phyloP scores from a whole-genome alignment of 2,888 invertebrate genomes.

The Lathronympha strigana region DNA sequence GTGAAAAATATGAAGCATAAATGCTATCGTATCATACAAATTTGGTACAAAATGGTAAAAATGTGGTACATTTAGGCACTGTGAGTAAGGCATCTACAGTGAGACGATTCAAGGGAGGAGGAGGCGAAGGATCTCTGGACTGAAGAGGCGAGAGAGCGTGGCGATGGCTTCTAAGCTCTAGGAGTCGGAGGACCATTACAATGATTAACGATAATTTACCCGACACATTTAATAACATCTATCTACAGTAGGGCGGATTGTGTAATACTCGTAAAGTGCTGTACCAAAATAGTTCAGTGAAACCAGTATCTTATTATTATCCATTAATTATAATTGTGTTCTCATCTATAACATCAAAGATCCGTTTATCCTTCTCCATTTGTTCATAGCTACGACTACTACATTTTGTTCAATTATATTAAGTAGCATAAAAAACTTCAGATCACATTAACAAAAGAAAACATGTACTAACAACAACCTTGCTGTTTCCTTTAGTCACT shows the following conservation, averaged over 20 bases:
- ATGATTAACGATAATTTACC: conserved; percentile 33
- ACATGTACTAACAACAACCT: conserved; percentile 69
- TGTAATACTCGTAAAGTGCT: conserved; percentile 76
- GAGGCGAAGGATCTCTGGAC: conserved; percentile 41
- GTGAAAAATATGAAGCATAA: conserved; percentile 74
- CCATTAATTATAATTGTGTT: conserved; percentile 33
- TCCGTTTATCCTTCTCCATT: conserved; percentile 40
- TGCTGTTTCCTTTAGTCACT: conserved; percentile 58
- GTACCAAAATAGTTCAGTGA: conserved; percentile 73
- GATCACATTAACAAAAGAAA: conserved; percentile 81
- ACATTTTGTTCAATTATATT: conserved; percentile 47
- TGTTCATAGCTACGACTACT: conserved; percentile 48
- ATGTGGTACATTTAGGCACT: conserved; percentile 87
- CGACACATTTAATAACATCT: conserved; percentile 59
- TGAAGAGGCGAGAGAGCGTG: conserved; percentile 29
- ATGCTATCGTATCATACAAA: conserved; percentile 76
- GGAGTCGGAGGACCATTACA: conserved; percentile 42
- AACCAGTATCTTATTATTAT: conserved; percentile 52
- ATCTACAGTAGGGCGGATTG: conserved; percentile 76
- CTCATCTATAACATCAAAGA: conserved; percentile 39
- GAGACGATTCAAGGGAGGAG: conserved; percentile 83
- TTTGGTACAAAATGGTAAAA: conserved; percentile 74
- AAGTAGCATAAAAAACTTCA: conserved; percentile 60
- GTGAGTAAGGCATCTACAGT: conserved; percentile 94
- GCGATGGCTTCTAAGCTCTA: conserved; percentile 45